A percentile compares a stretch with the other conserved stretches of the same genome.
Conservation (phyloP, 2,113 vertebrate species). For the Apteryx mantelli region DNA sequence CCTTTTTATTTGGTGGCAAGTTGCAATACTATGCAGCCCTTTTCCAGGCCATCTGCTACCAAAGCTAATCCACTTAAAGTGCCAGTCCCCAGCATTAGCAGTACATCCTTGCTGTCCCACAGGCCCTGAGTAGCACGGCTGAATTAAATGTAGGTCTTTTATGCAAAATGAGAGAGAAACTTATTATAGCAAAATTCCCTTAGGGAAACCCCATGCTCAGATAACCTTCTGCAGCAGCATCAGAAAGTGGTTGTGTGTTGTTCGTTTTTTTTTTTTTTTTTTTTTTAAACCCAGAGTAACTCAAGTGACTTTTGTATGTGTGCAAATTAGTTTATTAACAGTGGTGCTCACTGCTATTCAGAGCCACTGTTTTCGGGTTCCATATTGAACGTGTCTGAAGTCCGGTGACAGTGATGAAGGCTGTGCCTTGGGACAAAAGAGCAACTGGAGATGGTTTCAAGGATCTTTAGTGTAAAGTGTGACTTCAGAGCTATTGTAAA, state of each 20-base stretch:
- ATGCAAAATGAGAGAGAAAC: background rate
- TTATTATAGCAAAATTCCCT: background rate
- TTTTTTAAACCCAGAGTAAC: background rate
- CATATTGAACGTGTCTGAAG: rapidly evolving
- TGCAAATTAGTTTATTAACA: no score
- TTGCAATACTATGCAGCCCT: background rate
- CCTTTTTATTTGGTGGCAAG: background rate
- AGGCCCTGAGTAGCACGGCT: background rate
- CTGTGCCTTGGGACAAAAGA: background rate
- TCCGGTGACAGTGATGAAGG: background rate
- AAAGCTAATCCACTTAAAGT: background rate
- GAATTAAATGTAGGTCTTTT: background rate
- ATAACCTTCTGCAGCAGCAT: background rate
- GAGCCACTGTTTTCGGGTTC: background rate
- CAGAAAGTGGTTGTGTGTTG: background rate
- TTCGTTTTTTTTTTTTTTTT: no score
- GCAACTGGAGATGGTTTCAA: background rate
- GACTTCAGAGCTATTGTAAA: background rate
- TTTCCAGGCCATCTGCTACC: background rate
- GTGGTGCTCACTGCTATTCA: background rate
- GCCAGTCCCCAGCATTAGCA: background rate
- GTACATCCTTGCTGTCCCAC: background rate
- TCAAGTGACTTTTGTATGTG: background rate
- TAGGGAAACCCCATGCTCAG: background rate
- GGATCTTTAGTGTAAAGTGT: no score